These are phyloP conservation scores for mouse (Mus musculus) DNA, from an alignment of 2,113 vertebrate genomes.

Conservation along the genomic window GRCm39 chr12:28796001-28796500, in stretches of 20 bases:
- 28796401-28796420: slow-evolving; percentile 96
- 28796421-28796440: slow-evolving; percentile 95
- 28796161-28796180: not conserved
- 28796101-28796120: not conserved
- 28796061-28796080: not conserved
- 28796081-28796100: not conserved
- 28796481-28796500: slow-evolving; percentile 95
- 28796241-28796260: not conserved
- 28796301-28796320: slow-evolving; percentile 97
- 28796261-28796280: rapidly evolving
- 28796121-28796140: not conserved
- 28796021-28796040: not conserved
- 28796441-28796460: slow-evolving; percentile 96
- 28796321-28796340: slow-evolving; percentile 96
- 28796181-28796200: not conserved
- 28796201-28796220: not conserved
- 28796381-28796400: slow-evolving; percentile 91
- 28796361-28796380: slow-evolving; percentile 93
- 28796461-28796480: slow-evolving; percentile 95
- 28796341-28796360: slow-evolving; percentile 90
- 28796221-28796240: not conserved
- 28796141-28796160: not conserved
- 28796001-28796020: not conserved
- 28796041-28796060: not conserved
- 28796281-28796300: slow-evolving; percentile 88